phyloP scores from a whole-genome alignment of 2,797 vertebrate species.

The Danio kyathit region DNA sequence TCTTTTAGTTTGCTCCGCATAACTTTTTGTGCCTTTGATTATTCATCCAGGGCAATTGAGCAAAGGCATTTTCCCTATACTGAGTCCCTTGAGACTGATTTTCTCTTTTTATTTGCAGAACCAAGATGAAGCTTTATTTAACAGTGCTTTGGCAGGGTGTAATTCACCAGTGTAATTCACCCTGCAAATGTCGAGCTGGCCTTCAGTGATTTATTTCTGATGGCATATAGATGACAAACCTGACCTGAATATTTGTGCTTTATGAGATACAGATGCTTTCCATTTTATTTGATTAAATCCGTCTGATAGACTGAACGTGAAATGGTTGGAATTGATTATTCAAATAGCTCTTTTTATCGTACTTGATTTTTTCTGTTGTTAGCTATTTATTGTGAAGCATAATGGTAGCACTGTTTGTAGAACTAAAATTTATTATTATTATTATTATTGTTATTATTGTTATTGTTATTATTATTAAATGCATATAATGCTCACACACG shows the following conservation, averaged over 20 bases:
- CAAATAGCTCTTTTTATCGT: not conserved
- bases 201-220: not conserved
- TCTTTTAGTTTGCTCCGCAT: not conserved
- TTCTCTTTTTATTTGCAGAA: not conserved
- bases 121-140: not conserved
- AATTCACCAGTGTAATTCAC: not conserved
- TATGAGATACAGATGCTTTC: slow-evolving; percentile 3
- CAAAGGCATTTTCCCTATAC: slow-evolving; percentile 14
- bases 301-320: not conserved
- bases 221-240: not conserved
- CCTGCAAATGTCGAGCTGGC: not conserved
- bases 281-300: slow-evolving; percentile 5
- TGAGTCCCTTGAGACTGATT: not conserved
- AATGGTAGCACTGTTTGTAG: not conserved
- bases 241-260: slow-evolving; percentile 17
- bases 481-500: no score
- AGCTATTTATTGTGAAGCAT: not conserved
- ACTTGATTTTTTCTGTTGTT: not conserved
- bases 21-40: not conserved
- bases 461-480: no score
- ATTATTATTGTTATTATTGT: no score
- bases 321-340: not conserved
- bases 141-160: slow-evolving; percentile 2
- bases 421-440: no score
- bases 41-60: not conserved